Conservation (phyloP, 2,113 vertebrate species). For the Aleadryas rufinucha region DNA sequence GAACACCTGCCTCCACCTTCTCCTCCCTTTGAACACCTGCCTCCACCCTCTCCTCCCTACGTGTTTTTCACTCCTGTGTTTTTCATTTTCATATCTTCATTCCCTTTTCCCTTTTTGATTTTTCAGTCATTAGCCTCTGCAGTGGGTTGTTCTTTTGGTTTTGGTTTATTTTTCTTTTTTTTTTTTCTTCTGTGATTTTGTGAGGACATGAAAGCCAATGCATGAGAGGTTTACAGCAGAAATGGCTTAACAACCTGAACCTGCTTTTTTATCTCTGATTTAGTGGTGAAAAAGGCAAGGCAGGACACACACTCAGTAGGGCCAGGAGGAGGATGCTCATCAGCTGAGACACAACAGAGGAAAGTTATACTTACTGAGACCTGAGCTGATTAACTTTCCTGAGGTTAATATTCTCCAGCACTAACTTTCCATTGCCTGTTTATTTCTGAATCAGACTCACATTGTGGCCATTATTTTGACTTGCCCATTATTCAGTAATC, state of each 20-base stretch:
- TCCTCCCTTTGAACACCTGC: background rate
- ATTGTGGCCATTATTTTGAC: background rate
- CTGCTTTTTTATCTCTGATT: background rate
- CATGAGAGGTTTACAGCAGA: background rate
- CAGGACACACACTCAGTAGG: background rate
- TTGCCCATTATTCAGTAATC: background rate
- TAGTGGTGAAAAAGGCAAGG: background rate
- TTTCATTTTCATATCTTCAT: background rate
- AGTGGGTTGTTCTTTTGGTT: background rate
- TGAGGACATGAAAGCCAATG: background rate
- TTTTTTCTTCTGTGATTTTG: background rate
- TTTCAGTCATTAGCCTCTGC: background rate
- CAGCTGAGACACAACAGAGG: background rate
- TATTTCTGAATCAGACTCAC: background rate
- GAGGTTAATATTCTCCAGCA: background rate
- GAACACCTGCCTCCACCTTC: background rate
- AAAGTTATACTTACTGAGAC: background rate
- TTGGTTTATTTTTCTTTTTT: fast-evolving
- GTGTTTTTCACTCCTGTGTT: no score
- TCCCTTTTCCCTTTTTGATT: background rate
- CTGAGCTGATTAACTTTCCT: background rate
- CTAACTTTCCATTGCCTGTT: background rate
- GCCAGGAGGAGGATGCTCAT: background rate
- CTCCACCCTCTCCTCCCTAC: background rate
- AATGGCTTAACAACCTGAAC: background rate